These are phyloP conservation scores for Drusus annulatus DNA, from an alignment of 1,140 invertebrate genomes.

Conservation along the genomic window DNA sequence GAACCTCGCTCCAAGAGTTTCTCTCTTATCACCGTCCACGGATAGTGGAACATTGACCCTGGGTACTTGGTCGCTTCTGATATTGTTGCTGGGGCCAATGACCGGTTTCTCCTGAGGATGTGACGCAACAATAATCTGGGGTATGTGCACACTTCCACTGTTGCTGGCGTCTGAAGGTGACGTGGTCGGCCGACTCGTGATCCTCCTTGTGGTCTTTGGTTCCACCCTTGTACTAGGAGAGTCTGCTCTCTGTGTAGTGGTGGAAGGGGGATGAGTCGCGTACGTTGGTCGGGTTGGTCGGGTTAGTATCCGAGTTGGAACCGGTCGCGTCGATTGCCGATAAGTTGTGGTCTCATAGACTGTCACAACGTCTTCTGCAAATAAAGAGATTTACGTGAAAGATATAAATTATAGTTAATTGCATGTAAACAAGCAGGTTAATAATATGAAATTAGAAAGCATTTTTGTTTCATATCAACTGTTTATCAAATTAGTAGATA, in stretches of 20 bases:
- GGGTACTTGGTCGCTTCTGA: constrained; percentile 71
- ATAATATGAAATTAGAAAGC: neutral
- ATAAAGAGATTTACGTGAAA: constrained; percentile 14
- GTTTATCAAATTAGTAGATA: neutral
- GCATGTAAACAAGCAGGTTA: neutral
- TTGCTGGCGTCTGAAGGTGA: constrained; percentile 55
- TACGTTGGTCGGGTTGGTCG: constrained; percentile 49
- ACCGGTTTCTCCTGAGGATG: constrained; percentile 75
- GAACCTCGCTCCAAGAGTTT: constrained; percentile 80
- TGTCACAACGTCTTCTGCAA: constrained; percentile 59
- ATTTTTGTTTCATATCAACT: neutral
- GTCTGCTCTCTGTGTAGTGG: constrained; percentile 62
- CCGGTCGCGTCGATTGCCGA: constrained; percentile 61
- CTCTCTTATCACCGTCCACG: constrained; percentile 77
- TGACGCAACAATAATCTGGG: constrained; percentile 76
- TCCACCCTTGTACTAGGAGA: constrained; percentile 44
- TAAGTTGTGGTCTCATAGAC: constrained; percentile 64
- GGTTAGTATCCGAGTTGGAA: constrained; percentile 43
- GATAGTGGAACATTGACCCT: constrained; percentile 80
- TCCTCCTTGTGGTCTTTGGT: constrained; percentile 43
- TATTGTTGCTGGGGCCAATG: constrained; percentile 66
- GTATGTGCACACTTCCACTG: constrained; percentile 64
- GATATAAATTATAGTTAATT: neutral
- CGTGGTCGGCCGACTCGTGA: constrained; percentile 51
- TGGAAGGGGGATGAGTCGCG: constrained; percentile 38